Evolutionary conservation across 2,888 invertebrate species (phyloP).

Genomic region (Amitus sp.): DNA sequence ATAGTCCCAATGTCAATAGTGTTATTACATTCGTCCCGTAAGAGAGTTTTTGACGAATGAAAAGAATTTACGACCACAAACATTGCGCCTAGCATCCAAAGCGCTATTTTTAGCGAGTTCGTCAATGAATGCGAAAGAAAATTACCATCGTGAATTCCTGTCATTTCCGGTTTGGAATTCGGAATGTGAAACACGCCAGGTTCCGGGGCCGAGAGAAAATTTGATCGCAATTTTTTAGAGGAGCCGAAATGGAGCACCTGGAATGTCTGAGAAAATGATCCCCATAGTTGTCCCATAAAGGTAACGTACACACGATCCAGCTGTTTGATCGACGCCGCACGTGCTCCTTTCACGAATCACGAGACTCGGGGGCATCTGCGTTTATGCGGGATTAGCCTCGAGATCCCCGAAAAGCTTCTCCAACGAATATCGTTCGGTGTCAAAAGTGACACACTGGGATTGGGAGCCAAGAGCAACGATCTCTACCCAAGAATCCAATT

Average conservation of each 20-base stretch:
- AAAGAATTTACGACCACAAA: constrained; percentile 33
- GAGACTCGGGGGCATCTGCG: constrained; percentile 42
- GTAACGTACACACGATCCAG: constrained; percentile 61
- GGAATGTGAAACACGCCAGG: background rate
- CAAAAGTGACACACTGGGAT: constrained; percentile 35
- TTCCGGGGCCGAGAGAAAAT: too few species aligned
- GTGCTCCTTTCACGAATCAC: constrained; percentile 43
- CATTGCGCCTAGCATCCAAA: constrained; percentile 17
- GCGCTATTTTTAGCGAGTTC: constrained; percentile 11
- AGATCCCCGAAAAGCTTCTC: constrained; percentile 31
- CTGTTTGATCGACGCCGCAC: constrained; percentile 64
- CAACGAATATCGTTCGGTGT: constrained; percentile 34
- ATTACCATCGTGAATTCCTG: background rate
- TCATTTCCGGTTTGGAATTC: background rate
- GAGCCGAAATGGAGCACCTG: constrained; percentile 30
- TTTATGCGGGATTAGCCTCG: constrained; percentile 42
- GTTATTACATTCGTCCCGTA: constrained; percentile 34
- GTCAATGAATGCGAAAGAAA: background rate
- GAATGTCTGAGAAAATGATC: constrained; percentile 34
- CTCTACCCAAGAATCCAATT: too few species aligned
- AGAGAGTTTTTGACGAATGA: constrained; percentile 29
- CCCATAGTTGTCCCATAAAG: constrained; percentile 22
- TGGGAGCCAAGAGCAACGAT: too few species aligned
- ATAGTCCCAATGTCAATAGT: constrained; percentile 40
- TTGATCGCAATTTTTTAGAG: too few species aligned